A percentile compares a stretch with the other conserved stretches of the same genome.
Evolutionary conservation across 2,888 invertebrate species (phyloP).

Genomic region (Diarsia dahlii): DNA sequence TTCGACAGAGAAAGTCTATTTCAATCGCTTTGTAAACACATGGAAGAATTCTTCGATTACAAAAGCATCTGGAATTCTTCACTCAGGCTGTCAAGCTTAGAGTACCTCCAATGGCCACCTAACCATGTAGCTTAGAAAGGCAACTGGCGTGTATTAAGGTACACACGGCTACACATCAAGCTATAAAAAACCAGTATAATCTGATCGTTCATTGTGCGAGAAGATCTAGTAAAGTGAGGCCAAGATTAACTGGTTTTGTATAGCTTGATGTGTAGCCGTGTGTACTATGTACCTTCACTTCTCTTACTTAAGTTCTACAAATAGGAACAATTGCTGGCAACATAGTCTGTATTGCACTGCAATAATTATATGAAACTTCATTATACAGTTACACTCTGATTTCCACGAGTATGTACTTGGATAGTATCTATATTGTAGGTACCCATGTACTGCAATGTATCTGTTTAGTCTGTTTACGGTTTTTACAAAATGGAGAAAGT

Average conservation of each 20-base stretch:
- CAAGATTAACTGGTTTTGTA: no score
- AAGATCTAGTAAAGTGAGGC: no score
- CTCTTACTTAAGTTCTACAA: slow-evolving; percentile 48
- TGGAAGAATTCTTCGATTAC: not conserved
- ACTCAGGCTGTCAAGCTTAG: not conserved
- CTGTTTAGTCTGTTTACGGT: slow-evolving; percentile 4
- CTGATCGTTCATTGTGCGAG: no score
- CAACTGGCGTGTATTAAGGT: not conserved
- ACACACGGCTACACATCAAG: no score
- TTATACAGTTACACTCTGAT: slow-evolving; percentile 76
- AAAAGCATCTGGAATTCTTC: not conserved
- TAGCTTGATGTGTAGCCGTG: no score
- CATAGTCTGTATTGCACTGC: slow-evolving; percentile 53
- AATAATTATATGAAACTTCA: slow-evolving; percentile 67
- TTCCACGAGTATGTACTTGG: slow-evolving; percentile 62
- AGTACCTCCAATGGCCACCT: not conserved
- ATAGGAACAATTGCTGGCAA: slow-evolving; percentile 45
- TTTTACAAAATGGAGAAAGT: slow-evolving; percentile 23
- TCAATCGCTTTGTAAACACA: not conserved
- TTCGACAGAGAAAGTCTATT: not conserved
- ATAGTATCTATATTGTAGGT: slow-evolving; percentile 35
- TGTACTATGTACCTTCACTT: slow-evolving; percentile 12
- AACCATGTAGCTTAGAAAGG: not conserved
- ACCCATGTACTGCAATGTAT: slow-evolving; percentile 36
- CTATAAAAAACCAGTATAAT: no score